phyloP scores from a whole-genome alignment of 2,113 vertebrate genomes.

The Murina feae region DNA sequence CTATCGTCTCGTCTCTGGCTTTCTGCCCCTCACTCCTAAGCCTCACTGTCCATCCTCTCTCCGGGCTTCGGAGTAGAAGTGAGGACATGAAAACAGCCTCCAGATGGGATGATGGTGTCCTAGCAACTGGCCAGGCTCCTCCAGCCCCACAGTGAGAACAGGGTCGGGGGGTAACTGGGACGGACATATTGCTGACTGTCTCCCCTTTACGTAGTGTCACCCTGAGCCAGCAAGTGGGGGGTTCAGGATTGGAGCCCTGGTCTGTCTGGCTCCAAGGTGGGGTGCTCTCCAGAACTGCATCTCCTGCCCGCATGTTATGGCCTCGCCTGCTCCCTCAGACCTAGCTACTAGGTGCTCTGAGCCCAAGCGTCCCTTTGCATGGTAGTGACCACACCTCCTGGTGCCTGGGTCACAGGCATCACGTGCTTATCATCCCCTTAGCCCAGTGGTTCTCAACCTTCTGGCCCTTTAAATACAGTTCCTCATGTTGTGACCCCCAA shows the following conservation, averaged over 20 bases:
- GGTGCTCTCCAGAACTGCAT: background rate
- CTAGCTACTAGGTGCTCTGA: background rate
- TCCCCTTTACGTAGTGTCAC: background rate
- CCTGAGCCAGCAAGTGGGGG: background rate
- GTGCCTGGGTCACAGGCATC: background rate
- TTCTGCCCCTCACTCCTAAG: background rate
- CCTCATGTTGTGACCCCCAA: too few species aligned
- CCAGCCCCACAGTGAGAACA: background rate
- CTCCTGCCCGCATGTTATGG: fast-evolving
- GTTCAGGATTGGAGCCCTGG: background rate
- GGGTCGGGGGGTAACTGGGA: background rate
- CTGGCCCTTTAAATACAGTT: too few species aligned
- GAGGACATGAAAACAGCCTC: background rate
- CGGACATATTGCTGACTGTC: too few species aligned
- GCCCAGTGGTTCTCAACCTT: too few species aligned
- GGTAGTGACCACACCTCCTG: fast-evolving
- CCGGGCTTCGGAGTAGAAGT: background rate
- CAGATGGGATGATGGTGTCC: background rate
- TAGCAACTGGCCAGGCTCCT: background rate
- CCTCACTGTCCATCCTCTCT: too few species aligned
- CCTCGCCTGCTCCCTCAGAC: background rate
- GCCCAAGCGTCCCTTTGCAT: fast-evolving
- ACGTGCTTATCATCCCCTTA: too few species aligned
- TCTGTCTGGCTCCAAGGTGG: background rate
- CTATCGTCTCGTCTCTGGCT: background rate